Evolutionary conservation across 2,113 vertebrate genomes (phyloP).

Genomic region (Rhynchopsitta pachyrhyncha): DNA sequence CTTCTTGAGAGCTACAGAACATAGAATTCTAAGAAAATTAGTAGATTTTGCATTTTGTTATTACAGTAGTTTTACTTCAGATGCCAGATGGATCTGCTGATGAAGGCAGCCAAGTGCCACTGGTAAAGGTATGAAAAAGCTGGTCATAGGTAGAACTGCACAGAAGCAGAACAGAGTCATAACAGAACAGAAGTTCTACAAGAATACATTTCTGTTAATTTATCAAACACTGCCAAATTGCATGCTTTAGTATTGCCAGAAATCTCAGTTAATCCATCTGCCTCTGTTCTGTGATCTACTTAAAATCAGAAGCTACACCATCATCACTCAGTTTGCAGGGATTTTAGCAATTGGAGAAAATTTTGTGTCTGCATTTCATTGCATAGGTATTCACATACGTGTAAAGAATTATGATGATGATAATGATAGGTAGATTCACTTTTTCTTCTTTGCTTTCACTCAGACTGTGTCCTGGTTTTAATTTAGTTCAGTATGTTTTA

Average conservation of each 20-base stretch:
- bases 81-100: neutral
- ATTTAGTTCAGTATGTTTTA: neutral
- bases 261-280: conserved; percentile 18
- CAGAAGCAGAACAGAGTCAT: neutral
- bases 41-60: neutral
- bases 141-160: neutral
- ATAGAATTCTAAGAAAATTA: neutral
- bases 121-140: neutral
- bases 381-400: neutral
- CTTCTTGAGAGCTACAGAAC: neutral
- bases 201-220: neutral
- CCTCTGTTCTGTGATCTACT: neutral
- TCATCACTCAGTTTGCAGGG: neutral
- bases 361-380: neutral
- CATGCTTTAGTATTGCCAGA: neutral
- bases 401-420: neutral
- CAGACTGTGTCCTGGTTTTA: neutral
- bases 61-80: neutral
- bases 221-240: neutral
- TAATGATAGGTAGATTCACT: neutral
- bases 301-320: neutral
- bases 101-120: neutral
- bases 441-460: neutral
- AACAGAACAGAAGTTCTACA: neutral
- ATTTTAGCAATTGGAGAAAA: neutral